Percentiles rank a stretch among this genome's conserved stretches.
Evolutionary conservation across 2,888 invertebrate genomes (phyloP).

Genomic region (Pseudeuparius sepicola): DNA sequence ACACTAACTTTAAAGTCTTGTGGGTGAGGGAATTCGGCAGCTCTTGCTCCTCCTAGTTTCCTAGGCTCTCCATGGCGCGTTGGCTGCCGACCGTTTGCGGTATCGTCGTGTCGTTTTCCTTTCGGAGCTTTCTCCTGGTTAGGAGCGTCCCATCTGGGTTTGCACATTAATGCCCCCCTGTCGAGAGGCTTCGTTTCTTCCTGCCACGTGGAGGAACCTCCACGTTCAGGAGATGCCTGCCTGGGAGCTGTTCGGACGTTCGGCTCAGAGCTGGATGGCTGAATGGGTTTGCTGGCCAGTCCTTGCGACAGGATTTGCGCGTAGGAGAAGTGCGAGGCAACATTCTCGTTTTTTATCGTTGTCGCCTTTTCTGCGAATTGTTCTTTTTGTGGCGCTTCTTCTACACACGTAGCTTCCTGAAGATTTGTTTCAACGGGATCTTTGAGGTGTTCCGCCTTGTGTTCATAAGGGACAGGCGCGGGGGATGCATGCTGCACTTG

Average conservation of each 20-base stretch:
- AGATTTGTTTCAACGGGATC: too few relatives aligned
- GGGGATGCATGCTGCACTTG: too few relatives aligned
- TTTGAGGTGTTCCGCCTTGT: neutral
- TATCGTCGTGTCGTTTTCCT: slow-evolving; percentile 31
- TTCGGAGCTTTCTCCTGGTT: neutral
- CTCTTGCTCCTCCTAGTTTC: slow-evolving; percentile 28
- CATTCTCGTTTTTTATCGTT: slow-evolving; percentile 16
- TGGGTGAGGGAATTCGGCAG: slow-evolving; percentile 23
- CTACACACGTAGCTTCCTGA: too few relatives aligned
- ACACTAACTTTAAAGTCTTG: slow-evolving; percentile 25
- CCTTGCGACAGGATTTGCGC: slow-evolving; percentile 63
- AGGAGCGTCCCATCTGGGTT: slow-evolving; percentile 25
- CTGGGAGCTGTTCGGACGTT: slow-evolving; percentile 30
- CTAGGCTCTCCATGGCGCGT: slow-evolving; percentile 35
- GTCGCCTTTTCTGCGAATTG: slow-evolving; percentile 6
- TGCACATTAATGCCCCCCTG: slow-evolving; percentile 31
- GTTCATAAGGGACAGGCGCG: too few relatives aligned
- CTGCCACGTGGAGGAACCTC: slow-evolving; percentile 27
- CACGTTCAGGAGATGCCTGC: slow-evolving; percentile 32
- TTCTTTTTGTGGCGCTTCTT: neutral
- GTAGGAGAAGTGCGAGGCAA: slow-evolving; percentile 47
- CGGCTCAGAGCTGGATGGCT: slow-evolving; percentile 46
- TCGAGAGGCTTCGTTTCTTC: slow-evolving; percentile 32
- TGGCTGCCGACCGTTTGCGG: slow-evolving; percentile 27
- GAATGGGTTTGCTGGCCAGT: slow-evolving; percentile 41